A percentile compares a stretch with the other conserved stretches of the same genome.
Evolutionary conservation across 1,140 invertebrate species (phyloP).

Genomic region (Pseudomyrmex gracilis): DNA sequence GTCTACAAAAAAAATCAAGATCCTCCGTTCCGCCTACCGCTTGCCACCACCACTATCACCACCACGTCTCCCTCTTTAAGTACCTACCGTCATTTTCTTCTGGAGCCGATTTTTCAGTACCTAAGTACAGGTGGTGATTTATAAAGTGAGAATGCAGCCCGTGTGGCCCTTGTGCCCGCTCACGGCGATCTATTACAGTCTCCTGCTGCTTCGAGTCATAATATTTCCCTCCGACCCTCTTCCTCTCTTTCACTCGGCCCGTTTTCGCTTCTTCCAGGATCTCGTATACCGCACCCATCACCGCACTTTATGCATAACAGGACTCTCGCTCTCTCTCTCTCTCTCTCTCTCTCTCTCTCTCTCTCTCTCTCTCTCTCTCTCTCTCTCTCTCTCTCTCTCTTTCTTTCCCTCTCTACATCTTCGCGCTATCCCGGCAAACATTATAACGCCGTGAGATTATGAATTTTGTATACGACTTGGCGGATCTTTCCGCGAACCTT

Average conservation of each 20-base stretch:
- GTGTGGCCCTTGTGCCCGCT: conserved; percentile 59
- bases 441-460: conserved; percentile 81
- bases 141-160: conserved; percentile 73
- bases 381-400: too few relatives aligned
- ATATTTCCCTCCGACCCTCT: conserved; percentile 57
- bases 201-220: conserved; percentile 73
- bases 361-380: conserved; percentile 8
- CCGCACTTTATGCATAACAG: conserved; percentile 76
- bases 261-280: conserved; percentile 33
- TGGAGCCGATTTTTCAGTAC: conserved; percentile 69
- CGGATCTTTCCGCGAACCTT: conserved; percentile 67
- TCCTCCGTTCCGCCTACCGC: neutral
- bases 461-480: conserved; percentile 80
- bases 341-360: too few relatives aligned
- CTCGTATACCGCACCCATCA: conserved; percentile 66
- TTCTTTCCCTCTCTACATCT: conserved; percentile 47
- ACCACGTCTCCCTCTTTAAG: conserved; percentile 27
- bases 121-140: conserved; percentile 73
- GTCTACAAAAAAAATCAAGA: conserved; percentile 61
- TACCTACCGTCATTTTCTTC: conserved; percentile 51
- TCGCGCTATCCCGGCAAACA: conserved; percentile 75
- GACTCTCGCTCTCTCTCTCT: neutral
- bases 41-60: neutral
- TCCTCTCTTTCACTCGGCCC: neutral
- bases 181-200: conserved; percentile 73